phyloP scores from a whole-genome alignment of 2,113 vertebrate genomes.

The Colius striatus region DNA sequence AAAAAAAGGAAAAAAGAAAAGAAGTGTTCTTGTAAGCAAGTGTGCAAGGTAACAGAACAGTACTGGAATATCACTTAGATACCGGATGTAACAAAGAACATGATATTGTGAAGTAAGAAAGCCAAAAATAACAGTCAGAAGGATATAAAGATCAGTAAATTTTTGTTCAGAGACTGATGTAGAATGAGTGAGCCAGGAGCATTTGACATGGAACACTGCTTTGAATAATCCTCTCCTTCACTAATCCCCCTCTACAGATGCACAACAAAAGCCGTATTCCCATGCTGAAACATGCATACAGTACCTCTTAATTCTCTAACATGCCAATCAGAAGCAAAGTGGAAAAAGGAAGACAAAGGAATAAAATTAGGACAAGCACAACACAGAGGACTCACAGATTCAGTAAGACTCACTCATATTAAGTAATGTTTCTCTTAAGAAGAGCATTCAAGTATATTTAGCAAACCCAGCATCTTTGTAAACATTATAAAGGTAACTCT shows the following conservation, averaged over 20 bases:
- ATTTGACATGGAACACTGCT: not conserved
- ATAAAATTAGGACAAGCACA: constrained; percentile 66
- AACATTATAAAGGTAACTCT: not conserved
- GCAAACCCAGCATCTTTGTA: not conserved
- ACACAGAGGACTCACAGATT: constrained; percentile 40
- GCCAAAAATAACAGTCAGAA: not conserved
- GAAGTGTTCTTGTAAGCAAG: not conserved
- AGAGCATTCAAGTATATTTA: constrained; percentile 19
- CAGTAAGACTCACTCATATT: not conserved
- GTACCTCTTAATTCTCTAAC: constrained; percentile 73
- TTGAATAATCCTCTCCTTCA: constrained; percentile 1
- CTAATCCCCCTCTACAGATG: not conserved
- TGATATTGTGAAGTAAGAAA: not conserved
- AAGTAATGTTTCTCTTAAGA: constrained; percentile 3
- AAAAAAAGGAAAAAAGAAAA: not conserved
- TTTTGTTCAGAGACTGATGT: not conserved
- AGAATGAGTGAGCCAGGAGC: not conserved
- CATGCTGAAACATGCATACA: constrained; percentile 71
- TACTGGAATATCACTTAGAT: not conserved
- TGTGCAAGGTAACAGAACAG: not conserved
- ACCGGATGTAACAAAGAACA: not conserved
- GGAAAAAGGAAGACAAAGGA: constrained; percentile 68
- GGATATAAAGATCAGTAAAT: not conserved
- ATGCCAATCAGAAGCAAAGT: constrained; percentile 65
- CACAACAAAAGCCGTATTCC: constrained; percentile 5